Evolutionary conservation across 1,140 invertebrate genomes (phyloP).

Genomic region (Theocolax elegans): DNA sequence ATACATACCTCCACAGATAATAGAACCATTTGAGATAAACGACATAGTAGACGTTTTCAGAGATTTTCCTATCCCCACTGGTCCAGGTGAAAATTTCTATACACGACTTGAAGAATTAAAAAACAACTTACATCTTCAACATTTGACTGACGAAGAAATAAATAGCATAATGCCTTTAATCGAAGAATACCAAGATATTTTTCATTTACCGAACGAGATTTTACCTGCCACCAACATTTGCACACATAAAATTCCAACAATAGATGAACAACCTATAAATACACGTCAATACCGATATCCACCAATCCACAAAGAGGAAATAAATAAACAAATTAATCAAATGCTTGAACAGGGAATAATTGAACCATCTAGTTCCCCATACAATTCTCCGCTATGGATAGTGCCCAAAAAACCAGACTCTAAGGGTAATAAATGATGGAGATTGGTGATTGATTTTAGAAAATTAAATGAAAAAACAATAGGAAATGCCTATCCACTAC

Average conservation of each 20-base stretch:
- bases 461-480: conserved; percentile 58
- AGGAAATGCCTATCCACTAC: conserved; percentile 68
- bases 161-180: too few relatives aligned
- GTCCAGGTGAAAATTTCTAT: too few relatives aligned
- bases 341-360: not conserved
- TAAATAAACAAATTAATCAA: not conserved
- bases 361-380: not conserved
- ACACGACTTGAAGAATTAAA: too few relatives aligned
- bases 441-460: conserved; percentile 49
- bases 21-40: conserved; percentile 1
- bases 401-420: not conserved
- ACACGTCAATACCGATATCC: not conserved
- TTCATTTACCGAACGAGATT: too few relatives aligned
- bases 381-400: not conserved
- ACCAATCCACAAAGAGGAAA: not conserved
- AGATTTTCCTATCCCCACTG: too few relatives aligned
- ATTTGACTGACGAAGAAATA: too few relatives aligned
- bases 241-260: not conserved
- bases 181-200: too few relatives aligned
- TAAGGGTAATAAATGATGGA: conserved; percentile 6
- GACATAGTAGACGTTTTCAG: not conserved
- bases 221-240: too few relatives aligned
- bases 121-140: too few relatives aligned
- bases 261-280: not conserved
- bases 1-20: conserved; percentile 1